Conservation (phyloP, 2,797 vertebrate genomes). For the Phrynocephalus guinanensis region DNA sequence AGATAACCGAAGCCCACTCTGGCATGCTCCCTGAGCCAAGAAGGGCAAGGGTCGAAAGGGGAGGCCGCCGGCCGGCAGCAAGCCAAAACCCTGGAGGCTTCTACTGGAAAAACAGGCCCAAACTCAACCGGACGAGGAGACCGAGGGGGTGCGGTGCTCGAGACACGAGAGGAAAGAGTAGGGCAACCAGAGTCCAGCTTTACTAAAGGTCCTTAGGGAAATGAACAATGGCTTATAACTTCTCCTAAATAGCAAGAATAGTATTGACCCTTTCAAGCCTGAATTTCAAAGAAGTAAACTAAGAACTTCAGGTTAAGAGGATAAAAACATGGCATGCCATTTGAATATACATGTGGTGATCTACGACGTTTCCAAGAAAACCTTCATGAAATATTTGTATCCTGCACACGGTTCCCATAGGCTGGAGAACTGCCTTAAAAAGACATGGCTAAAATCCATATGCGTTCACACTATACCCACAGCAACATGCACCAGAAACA, state of each 20-base stretch:
- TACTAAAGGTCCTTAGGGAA: neutral
- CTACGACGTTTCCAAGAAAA: conserved; percentile 49
- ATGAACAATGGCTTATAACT: neutral
- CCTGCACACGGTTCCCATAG: conserved; percentile 63
- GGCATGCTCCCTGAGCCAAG: too few relatives aligned
- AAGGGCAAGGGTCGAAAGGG: too few relatives aligned
- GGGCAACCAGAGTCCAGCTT: too few relatives aligned
- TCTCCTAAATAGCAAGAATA: neutral
- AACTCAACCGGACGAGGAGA: too few relatives aligned
- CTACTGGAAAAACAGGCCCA: too few relatives aligned
- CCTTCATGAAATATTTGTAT: conserved; percentile 54
- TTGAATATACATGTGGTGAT: conserved; percentile 33
- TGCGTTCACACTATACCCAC: conserved; percentile 50
- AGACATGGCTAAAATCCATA: conserved; percentile 49
- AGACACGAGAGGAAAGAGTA: too few relatives aligned
- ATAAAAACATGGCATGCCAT: conserved; percentile 13
- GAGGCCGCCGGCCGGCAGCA: too few relatives aligned
- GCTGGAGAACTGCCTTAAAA: conserved; percentile 68
- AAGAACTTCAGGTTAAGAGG: neutral
- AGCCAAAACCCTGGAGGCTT: too few relatives aligned
- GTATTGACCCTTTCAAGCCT: neutral
- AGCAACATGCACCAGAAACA: conserved; percentile 58
- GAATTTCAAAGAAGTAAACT: neutral
- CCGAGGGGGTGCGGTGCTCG: too few relatives aligned
- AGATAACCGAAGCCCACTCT: too few relatives aligned